Evolutionary conservation across 2,797 vertebrate species (phyloP).

Genomic region (Peromyscus eremicus): DNA sequence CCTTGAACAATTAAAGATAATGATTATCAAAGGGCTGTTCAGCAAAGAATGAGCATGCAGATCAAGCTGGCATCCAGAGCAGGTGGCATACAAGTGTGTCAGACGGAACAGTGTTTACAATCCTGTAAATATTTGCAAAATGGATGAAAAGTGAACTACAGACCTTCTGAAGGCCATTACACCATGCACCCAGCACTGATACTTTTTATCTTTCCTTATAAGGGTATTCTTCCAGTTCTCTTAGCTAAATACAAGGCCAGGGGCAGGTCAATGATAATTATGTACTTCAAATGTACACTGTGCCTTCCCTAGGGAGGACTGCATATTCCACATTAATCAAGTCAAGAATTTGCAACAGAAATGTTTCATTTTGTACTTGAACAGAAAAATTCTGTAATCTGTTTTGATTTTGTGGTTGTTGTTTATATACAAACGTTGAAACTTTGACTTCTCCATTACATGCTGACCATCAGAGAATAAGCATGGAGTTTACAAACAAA

Average conservation of each 20-base stretch:
- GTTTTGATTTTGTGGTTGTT: neutral
- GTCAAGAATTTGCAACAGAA: neutral
- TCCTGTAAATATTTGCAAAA: conserved; percentile 46
- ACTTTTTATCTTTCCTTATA: neutral
- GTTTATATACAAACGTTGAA: neutral
- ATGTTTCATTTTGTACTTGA: neutral
- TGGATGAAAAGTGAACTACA: conserved; percentile 12
- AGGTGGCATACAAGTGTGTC: neutral
- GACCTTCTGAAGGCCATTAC: neutral
- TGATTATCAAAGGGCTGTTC: neutral
- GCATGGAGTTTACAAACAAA: neutral
- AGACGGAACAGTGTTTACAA: neutral
- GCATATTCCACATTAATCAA: neutral
- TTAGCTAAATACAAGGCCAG: neutral
- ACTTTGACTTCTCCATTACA: neutral
- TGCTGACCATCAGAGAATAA: neutral
- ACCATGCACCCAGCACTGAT: neutral
- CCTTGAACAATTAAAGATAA: neutral
- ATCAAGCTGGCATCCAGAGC: neutral
- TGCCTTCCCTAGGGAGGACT: neutral
- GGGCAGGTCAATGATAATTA: neutral
- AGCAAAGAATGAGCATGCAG: neutral
- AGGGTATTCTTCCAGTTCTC: neutral
- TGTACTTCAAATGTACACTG: neutral
- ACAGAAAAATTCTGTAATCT: neutral